These are phyloP conservation scores for Pandemis corylana DNA, from an alignment of 2,888 invertebrate genomes.

Conservation along the genomic window DNA sequence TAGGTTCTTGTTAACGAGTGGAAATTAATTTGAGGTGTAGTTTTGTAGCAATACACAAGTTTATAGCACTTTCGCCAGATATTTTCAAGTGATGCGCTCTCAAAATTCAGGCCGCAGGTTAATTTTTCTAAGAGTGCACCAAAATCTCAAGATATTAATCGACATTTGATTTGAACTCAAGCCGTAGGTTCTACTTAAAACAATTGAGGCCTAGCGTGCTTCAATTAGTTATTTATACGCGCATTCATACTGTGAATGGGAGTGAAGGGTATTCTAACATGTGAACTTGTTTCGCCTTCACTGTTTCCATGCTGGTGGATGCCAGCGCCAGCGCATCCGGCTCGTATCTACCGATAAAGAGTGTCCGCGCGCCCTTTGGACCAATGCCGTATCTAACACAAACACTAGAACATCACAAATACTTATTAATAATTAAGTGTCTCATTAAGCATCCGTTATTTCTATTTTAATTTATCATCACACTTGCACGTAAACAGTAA, in stretches of 20 bases:
- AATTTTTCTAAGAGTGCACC: too few species aligned
- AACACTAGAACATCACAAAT: slow-evolving; percentile 19
- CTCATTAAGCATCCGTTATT: background rate
- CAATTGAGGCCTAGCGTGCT: too few species aligned
- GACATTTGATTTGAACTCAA: too few species aligned
- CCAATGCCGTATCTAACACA: slow-evolving; percentile 29
- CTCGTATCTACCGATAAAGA: slow-evolving; percentile 45
- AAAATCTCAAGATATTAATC: too few species aligned
- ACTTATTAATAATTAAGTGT: slow-evolving; percentile 1
- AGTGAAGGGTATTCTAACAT: background rate
- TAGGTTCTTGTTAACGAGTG: too few species aligned
- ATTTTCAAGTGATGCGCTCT: too few species aligned
- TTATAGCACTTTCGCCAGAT: too few species aligned
- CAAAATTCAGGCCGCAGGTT: too few species aligned
- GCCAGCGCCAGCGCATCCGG: slow-evolving; percentile 44
- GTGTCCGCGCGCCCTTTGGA: slow-evolving; percentile 38
- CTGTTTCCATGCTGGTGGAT: background rate
- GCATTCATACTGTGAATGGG: background rate
- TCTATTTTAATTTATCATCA: background rate
- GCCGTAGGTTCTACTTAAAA: too few species aligned
- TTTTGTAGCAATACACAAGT: too few species aligned
- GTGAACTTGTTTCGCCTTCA: background rate
- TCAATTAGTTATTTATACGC: background rate
- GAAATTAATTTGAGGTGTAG: too few species aligned
- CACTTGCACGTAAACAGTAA: too few species aligned